Evolutionary conservation across 2,888 invertebrate species (phyloP), one percentile per base, ranked within the genome.

Genomic region (Spilosoma lubricipeda): DNA sequence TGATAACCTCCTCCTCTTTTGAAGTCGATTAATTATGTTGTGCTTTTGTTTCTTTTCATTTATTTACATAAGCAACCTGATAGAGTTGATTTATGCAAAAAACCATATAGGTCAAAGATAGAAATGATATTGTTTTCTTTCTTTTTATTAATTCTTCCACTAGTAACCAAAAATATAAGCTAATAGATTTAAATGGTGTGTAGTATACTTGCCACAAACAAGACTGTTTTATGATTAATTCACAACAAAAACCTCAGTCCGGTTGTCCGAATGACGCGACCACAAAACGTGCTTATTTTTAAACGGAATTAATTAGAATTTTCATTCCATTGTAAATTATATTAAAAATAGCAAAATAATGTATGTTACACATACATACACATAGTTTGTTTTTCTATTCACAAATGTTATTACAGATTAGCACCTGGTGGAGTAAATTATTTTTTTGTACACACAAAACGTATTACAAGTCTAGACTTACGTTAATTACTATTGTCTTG

Each of bases 201-300:
- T 39, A n/a, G 2, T 64, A n/a, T 75, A 13, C 79, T 73, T 82
- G 71, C 77, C 77, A 30, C 69, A 15, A 65, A 74, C 18, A 63
- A 69, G 70, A 77, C 63, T 72, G 73, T 56, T 77, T 73, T 76
- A 73, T 72, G 79, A 81, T 77, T 13, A 39, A n/a, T 74, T 68
- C 73, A 77, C 73, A 73, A 30, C 36, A 75, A 72, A 18, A 76
- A 73, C 70, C 74, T 79, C 73, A 56, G 33, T 72, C 45, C 45
- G 73, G 68, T 70, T 18, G 33, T 68, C 33, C 66, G 70, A 76
- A 74, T 67, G 68, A 36, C 13, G 18, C 20, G 15, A 63, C 74
- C 70, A 77, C 70, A 73, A 56, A 73, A 67, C 69, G 67, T 72
- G 64, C 36, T 52, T 13, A 66, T 78, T 75, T 82, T 80, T 74